Conservation (phyloP, 2,113 vertebrate species). For the Colistium nudipinnis region DNA sequence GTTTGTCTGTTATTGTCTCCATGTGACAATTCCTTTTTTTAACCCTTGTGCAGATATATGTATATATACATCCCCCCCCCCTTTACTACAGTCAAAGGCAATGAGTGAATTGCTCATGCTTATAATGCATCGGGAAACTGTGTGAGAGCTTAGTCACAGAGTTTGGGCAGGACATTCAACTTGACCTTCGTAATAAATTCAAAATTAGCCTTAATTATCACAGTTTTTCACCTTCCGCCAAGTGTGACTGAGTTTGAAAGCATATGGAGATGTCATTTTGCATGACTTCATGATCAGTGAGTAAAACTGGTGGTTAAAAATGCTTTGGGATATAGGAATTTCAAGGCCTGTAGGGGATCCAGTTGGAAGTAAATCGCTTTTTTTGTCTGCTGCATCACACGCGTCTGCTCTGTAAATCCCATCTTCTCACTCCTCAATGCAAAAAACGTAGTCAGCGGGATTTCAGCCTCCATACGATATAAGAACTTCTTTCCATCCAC, state of each 20-base stretch:
- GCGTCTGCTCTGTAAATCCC: neutral
- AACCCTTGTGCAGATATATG: neutral
- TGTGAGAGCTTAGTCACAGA: constrained; percentile 45
- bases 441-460: neutral
- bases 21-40: neutral
- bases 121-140: constrained; percentile 25
- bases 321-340: neutral
- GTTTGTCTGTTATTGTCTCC: neutral
- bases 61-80: too few relatives aligned
- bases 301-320: neutral
- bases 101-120: neutral
- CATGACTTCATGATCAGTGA: constrained; percentile 12
- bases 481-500: neutral
- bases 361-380: neutral
- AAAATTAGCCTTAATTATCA: constrained; percentile 67
- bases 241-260: constrained; percentile 51
- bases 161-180: constrained; percentile 27
- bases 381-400: neutral
- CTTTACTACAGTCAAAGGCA: neutral
- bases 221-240: constrained; percentile 12
- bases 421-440: neutral
- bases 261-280: constrained; percentile 12
- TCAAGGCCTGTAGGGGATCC: neutral
- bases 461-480: neutral
- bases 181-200: constrained; percentile 71